Evolutionary conservation across 2,888 invertebrate genomes (phyloP), one percentile per base, ranked within the genome.

Genomic region (Pseudococcus jackbeardsleyi): DNA sequence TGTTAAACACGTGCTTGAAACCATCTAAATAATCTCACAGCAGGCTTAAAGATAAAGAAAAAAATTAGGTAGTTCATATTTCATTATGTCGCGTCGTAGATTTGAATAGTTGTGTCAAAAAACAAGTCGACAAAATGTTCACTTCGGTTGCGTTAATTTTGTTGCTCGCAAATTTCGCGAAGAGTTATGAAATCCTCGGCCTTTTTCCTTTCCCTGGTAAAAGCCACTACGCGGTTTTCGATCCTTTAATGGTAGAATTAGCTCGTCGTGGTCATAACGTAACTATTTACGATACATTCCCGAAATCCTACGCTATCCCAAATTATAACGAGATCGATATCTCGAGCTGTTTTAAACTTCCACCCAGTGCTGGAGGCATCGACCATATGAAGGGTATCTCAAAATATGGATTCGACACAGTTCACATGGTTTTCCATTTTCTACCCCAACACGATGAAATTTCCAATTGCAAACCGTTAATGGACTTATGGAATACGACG

Each of bases 261-360:
- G 90, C 90, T 17, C 72, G 88, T 6, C 86, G 89, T 26, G 90
- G 90, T 12, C 90, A 90, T 82, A 84, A 90, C 6, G 89, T 90
- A 26, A 90, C 89, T 4, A 72, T 77, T 26, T 72, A 19, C 50
- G 72, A 22, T 9, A 72, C 68, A 0, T 87, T 87, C 11, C 86
- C 86, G 7, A 64, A 33, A 86, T 12, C 26, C 2, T 15, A n/a
- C 26, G 6, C 17, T 3, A 86, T 86, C 22, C 64, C 68, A 8
- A 86, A 86, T 68, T 86, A 86, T 42, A 19, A 22, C 46, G 33
- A 86, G 26, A 54, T 86, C 42, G 68, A 68, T 54, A 48, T 68
- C 1, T 54, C 50, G 15, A 15, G 26, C 0, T 85, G 85, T 22
- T 54, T 54, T n/a, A 7, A 8, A 19, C 1, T 33, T 2, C 9